phyloP scores from a whole-genome alignment of 2,888 invertebrate genomes.

The Gnatocerus cornutus region DNA sequence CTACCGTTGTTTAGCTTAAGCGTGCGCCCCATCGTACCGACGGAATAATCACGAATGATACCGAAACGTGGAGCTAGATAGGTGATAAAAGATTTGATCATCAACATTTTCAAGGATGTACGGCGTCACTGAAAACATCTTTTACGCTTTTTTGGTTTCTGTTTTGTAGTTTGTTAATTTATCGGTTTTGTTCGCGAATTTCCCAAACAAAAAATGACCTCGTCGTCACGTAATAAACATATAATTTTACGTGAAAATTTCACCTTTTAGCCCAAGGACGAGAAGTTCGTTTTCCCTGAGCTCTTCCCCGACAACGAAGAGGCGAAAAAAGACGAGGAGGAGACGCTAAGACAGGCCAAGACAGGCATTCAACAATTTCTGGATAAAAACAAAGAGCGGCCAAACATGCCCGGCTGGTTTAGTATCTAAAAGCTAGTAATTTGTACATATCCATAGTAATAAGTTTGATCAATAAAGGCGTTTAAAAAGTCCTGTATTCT shows the following conservation, averaged over 20 bases:
- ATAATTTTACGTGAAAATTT: too few species aligned
- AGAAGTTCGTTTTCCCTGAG: constrained; percentile 85
- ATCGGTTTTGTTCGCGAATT: too few species aligned
- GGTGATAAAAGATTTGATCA: background rate
- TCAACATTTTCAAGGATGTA: background rate
- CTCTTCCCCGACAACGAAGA: constrained; percentile 74
- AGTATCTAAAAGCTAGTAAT: constrained; percentile 73
- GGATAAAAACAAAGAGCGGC: constrained; percentile 78
- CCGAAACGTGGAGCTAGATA: background rate
- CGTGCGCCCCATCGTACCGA: constrained; percentile 27
- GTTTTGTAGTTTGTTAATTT: too few species aligned
- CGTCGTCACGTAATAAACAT: too few species aligned
- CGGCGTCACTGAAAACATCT: too few species aligned
- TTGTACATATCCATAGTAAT: constrained; percentile 38
- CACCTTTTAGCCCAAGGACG: constrained; percentile 79
- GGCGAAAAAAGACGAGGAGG: constrained; percentile 73
- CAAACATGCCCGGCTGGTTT: constrained; percentile 87
- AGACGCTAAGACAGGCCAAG: constrained; percentile 78
- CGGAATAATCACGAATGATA: background rate
- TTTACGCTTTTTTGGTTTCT: too few species aligned
- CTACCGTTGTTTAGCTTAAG: constrained; percentile 75
- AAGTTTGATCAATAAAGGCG: constrained; percentile 44
- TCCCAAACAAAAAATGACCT: too few species aligned
- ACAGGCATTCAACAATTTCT: constrained; percentile 76
- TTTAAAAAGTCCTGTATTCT: constrained; percentile 2